Evolutionary conservation across 2,113 vertebrate species (phyloP).

Genomic region (Scortum barcoo): DNA sequence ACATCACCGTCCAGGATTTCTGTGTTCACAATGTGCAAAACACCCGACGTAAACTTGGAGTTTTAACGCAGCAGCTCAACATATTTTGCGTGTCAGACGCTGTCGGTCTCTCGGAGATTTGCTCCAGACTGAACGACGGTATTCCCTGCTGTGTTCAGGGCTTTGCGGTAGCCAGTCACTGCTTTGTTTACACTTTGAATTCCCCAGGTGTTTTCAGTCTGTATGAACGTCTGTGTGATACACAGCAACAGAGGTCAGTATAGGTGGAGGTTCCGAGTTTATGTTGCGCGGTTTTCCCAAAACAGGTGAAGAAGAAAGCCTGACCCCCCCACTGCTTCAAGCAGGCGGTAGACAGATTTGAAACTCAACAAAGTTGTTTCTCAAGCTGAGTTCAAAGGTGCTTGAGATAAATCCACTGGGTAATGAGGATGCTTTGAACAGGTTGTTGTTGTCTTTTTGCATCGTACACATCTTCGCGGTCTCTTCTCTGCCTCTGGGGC

Average conservation of each 20-base stretch:
- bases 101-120: slow-evolving; percentile 9
- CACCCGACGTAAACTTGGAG: slow-evolving; percentile 10
- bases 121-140: not conserved
- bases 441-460: slow-evolving; percentile 46
- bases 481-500: not conserved
- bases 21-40: slow-evolving; percentile 27
- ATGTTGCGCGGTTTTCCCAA: slow-evolving; percentile 35
- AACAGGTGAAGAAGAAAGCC: slow-evolving; percentile 51
- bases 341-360: slow-evolving; percentile 44
- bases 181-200: slow-evolving; percentile 22
- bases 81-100: slow-evolving; percentile 6
- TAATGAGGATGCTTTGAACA: slow-evolving; percentile 56
- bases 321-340: slow-evolving; percentile 32
- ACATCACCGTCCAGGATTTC: slow-evolving; percentile 14
- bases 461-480: slow-evolving; percentile 9
- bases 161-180: not conserved
- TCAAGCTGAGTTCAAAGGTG: slow-evolving; percentile 68
- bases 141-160: not conserved
- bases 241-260: slow-evolving; percentile 35
- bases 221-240: slow-evolving; percentile 26
- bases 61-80: not conserved
- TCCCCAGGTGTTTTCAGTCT: slow-evolving; percentile 13
- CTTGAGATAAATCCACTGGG: slow-evolving; percentile 25
- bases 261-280: slow-evolving; percentile 32
- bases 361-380: slow-evolving; percentile 51